Conservation (phyloP, 2,888 invertebrate species). For the Tinea semifulvella region DNA sequence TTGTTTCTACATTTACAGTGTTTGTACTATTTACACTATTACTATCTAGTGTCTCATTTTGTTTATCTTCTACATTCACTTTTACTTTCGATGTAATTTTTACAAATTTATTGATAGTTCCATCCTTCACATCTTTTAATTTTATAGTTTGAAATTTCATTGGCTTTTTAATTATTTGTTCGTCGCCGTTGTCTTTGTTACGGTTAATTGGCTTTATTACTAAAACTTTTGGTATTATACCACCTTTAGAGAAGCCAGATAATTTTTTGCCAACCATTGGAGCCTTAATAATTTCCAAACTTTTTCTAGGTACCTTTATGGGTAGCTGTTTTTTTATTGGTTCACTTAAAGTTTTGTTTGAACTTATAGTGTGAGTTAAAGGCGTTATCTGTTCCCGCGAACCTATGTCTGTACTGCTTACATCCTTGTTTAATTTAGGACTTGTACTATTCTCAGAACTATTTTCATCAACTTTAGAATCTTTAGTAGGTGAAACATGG, state of each 20-base stretch:
- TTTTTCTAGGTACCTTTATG: constrained; percentile 9
- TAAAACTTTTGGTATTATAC: constrained; percentile 57
- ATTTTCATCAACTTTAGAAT: too few species aligned
- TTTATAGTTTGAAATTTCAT: constrained; percentile 31
- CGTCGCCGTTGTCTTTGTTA: constrained; percentile 39
- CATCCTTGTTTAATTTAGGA: too few species aligned
- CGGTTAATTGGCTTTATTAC: constrained; percentile 56
- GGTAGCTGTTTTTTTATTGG: background rate
- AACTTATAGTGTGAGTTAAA: too few species aligned
- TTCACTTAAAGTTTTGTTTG: too few species aligned
- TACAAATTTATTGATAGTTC: too few species aligned
- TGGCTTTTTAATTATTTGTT: constrained; percentile 29
- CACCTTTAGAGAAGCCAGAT: constrained; percentile 48
- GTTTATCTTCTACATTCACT: background rate
- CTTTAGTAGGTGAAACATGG: too few species aligned
- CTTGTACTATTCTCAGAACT: too few species aligned
- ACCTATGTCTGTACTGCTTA: too few species aligned
- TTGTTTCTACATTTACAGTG: background rate
- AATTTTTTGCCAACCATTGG: constrained; percentile 53
- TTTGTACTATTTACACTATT: background rate
- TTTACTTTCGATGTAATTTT: background rate
- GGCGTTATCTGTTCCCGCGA: too few species aligned
- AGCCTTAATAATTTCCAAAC: constrained; percentile 24
- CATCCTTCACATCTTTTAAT: background rate
- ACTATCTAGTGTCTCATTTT: background rate